These are phyloP conservation scores for Limenitis camilla DNA, from an alignment of 2,888 invertebrate genomes.

Conservation along the genomic window DNA sequence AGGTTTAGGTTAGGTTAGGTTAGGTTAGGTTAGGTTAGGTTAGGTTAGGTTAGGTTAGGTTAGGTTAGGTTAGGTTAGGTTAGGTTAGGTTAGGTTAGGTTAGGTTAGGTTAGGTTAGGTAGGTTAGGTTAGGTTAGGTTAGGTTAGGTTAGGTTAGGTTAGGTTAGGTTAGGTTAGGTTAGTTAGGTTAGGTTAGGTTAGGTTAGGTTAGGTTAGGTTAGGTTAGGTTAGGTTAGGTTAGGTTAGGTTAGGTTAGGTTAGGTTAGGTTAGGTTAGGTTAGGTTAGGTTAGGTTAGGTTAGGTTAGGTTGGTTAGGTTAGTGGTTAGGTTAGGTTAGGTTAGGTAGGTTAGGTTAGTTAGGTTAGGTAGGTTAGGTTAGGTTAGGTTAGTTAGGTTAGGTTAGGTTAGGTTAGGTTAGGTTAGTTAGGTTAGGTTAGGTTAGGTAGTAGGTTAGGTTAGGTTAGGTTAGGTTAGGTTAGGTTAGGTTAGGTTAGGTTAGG, in stretches of 20 bases:
- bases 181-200: slow-evolving; percentile 26
- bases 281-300: slow-evolving; percentile 25
- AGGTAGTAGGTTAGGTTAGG: too few relatives aligned
- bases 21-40: slow-evolving; percentile 20
- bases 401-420: slow-evolving; percentile 16
- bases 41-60: slow-evolving; percentile 20
- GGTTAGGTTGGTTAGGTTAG: slow-evolving; percentile 21
- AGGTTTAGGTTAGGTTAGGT: slow-evolving; percentile 19
- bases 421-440: slow-evolving; percentile 18
- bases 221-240: slow-evolving; percentile 26
- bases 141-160: slow-evolving; percentile 15
- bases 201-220: slow-evolving; percentile 25
- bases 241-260: slow-evolving; percentile 22
- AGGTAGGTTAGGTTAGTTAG: too few relatives aligned
- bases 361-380: too few relatives aligned
- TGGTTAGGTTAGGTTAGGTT: slow-evolving; percentile 26
- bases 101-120: too few relatives aligned
- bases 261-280: slow-evolving; percentile 28
- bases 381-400: slow-evolving; percentile 2
- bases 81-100: slow-evolving; percentile 23
- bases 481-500: slow-evolving; percentile 17
- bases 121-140: slow-evolving; percentile 5
- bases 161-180: slow-evolving; percentile 27
- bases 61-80: slow-evolving; percentile 18
- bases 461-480: slow-evolving; percentile 23